Evolutionary conservation across 2,888 invertebrate genomes (phyloP), one percentile per base, ranked within the genome.

Genomic region (Deilephila porcellus): DNA sequence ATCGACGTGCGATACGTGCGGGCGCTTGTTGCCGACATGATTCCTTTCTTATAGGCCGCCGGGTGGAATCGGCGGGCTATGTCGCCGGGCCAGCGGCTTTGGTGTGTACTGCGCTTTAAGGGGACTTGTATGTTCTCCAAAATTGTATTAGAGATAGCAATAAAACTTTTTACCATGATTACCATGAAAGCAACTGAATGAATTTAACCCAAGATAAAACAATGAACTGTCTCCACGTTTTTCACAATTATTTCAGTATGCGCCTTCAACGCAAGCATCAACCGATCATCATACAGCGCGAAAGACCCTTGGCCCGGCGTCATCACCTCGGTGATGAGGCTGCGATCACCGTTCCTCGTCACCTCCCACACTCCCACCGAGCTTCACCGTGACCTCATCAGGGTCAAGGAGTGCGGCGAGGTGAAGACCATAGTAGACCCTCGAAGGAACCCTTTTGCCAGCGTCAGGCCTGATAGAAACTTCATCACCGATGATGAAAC

Each of bases 401-500:
- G 96, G 60, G 92, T 97, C 74, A 90, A 95, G 62, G 91, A 93
- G 63, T 93, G 93, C 70, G 93, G 95, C 0, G 92, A 93, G 74
- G 85, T 90, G 0, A 92, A 95, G 62, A 85, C 96, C 0, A 82
- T 96, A 11, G 83, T 95, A 0, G 95, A 95, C 11, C 95, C 96
- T 0, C 92, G 92, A 19, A 90, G 89, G 56, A 97, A 97, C 88
- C 95, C 96, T 0, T 97, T 96, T 80, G 94, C 96, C 0, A 97
- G 97, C 63, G 94, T 96, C 0, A 95, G 96, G 76, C 97, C 97
- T 0, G 97, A 97, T 79, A 95, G 97, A 70, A 97, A 97, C 83
- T 97, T 97, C 78, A 96, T 97, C 19, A 96, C 96, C 7, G 97
- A 97, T 81, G 96, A 97, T 76, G 95, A 95, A 67, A 95, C 95